Evolutionary conservation across 2,888 invertebrate genomes (phyloP), one percentile per base, ranked within the genome.

Genomic region (Diaprepes abbreviatus): DNA sequence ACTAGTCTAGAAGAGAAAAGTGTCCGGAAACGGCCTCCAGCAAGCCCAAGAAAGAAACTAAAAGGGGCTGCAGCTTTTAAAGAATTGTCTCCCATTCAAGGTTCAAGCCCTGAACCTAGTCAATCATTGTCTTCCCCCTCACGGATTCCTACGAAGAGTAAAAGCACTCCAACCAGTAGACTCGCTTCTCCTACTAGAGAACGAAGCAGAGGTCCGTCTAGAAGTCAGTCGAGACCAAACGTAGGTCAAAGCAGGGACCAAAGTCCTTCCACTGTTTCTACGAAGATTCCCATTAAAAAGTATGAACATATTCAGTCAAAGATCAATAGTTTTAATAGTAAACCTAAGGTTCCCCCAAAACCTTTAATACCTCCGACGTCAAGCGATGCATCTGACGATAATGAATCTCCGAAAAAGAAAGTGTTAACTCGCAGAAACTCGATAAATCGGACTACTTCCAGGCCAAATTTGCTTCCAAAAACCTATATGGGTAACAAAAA

Each of bases 61-160:
- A 72, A 63, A 36, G 78, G 76, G 52, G 70, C 75, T 9, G 73
- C 78, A 1, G 80, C 82, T 4, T 82, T 83, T 71, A 79, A 80
- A 64, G 78, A 80, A 65, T 74, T 83, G 19, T 83, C 83, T 19
- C 84, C 84, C 28, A 83, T 83, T 65, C 31, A 60, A 72, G 83
- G 84, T 33, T 84, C 84, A 76, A 83, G 83, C n/a, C 84, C 84
- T 36, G 84, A 84, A 74, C 79, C 81, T 74, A 80, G 78, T 73
- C 79, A 83, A 77, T 77, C 79, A 19, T 76, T 80, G 81, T 83
- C 83, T 82, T 83, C 84, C 81, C 83, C 83, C 7, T 79, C 81
- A 31, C 77, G 79, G 67, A 83, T 82, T 67, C 81, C 78, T 33
- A 48, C 52, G 16, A 78, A 76, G 64, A 80, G 78, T 71, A 78